Conservation (phyloP, 1,140 invertebrate species). For the Aphaenogaster rudis region DNA sequence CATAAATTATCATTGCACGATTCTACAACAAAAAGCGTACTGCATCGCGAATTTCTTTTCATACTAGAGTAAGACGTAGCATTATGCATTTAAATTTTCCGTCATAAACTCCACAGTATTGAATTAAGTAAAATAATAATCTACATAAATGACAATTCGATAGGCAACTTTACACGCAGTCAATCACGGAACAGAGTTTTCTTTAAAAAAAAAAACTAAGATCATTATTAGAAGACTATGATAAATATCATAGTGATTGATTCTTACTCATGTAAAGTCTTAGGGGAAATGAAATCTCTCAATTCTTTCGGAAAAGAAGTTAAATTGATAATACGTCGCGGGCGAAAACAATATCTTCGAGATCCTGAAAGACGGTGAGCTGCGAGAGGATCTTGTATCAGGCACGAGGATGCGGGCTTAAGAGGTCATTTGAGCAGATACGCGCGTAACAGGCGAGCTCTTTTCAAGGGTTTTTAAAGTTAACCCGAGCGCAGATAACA, state of each 20-base stretch:
- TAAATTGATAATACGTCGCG: neutral
- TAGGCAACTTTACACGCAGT: neutral
- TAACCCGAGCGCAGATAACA: constrained; percentile 84
- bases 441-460: constrained; percentile 78
- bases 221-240: neutral
- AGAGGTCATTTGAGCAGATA: constrained; percentile 80
- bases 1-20: neutral
- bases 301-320: neutral
- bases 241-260: neutral
- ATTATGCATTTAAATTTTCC: neutral
- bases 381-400: constrained; percentile 66
- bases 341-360: constrained; percentile 1
- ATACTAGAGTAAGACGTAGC: neutral
- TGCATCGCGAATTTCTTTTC: neutral
- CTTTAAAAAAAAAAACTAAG: neutral
- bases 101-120: neutral
- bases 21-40: neutral
- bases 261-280: neutral
- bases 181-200: neutral
- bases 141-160: neutral
- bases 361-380: constrained; percentile 9
- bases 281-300: neutral
- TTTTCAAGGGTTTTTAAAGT: constrained; percentile 84
- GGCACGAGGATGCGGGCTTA: constrained; percentile 74
- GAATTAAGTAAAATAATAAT: constrained; percentile 12